Evolutionary conservation across 2,888 invertebrate genomes (phyloP), one percentile per base, ranked within the genome.

Genomic region (Byasa hedistus): DNA sequence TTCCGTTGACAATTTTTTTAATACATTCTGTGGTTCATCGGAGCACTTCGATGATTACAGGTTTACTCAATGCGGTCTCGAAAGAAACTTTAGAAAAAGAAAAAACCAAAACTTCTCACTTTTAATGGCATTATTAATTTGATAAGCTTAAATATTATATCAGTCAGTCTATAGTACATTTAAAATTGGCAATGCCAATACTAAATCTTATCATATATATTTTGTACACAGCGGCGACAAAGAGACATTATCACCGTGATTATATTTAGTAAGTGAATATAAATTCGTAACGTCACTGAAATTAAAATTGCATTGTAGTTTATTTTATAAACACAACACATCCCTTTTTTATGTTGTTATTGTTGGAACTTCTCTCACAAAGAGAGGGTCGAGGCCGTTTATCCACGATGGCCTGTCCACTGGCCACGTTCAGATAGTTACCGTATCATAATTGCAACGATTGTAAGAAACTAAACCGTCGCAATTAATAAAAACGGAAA

Each of bases 101-200:
- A 32, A 44, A 48, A n/a, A n/a, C 19, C 48, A 48, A 48, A 48
- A 48, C 19, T 19, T 12, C 48, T n/a, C 12, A 48, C n/a, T 12
- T 48, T 48, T 10, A 48, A 48, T n/a, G 48, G n/a, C 48, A 48
- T 48, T 2, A 39, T 39, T 48, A 19, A 48, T 54, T 22, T 54
- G 23, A 54, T 54, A 54, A 56, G 19, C 19, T 10, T 56, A 56
- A 2, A 56, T 27, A 56, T 56, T 22, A 52, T 32, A 23, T 52
- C 21, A 61, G 52, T 61, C 61, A 61, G 61, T 61, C 36, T 22
- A 27, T 61, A 51, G 21, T 48, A 51, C 24, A 61, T 61, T 61
- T 51, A 17, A 61, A 3, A 54, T 61, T 12, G 39, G 52, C 55
- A 32, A 48, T 65, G 32, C 39, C 51, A 52, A 66, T 39, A 61